Conservation (phyloP, 1,140 invertebrate species). For the Calosoma granatense region DNA sequence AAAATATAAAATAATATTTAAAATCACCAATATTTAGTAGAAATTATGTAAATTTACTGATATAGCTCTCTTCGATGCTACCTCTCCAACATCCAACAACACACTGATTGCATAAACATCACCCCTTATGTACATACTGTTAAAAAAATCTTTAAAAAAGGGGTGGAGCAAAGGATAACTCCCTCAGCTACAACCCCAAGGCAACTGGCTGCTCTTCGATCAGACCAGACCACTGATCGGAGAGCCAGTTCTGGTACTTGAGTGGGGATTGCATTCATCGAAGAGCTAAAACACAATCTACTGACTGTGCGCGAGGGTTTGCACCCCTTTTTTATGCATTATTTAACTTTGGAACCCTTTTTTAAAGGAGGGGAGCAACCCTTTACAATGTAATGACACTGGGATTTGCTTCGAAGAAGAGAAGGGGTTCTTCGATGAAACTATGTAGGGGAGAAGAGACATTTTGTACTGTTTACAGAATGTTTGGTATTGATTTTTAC, state of each 20-base stretch:
- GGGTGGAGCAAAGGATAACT: background rate
- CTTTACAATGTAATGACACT: constrained; percentile 13
- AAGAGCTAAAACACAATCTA: background rate
- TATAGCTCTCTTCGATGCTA: background rate
- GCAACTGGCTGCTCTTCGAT: background rate
- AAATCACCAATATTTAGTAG: too few relatives aligned
- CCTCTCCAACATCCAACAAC: background rate
- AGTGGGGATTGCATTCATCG: background rate
- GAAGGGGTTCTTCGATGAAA: background rate
- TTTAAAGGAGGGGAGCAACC: constrained; percentile 20
- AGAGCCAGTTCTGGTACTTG: background rate
- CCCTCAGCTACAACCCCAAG: background rate
- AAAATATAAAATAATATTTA: too few relatives aligned
- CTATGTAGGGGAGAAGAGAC: too few relatives aligned
- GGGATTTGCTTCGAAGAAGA: background rate
- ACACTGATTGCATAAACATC: background rate
- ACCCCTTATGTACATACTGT: background rate
- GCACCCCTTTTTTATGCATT: constrained; percentile 18
- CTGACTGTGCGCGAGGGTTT: constrained; percentile 6
- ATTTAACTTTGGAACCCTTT: constrained; percentile 15
- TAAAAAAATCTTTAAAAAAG: background rate
- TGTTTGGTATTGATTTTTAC: too few relatives aligned
- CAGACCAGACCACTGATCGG: too few relatives aligned
- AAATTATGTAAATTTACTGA: too few relatives aligned
- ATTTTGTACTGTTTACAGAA: too few relatives aligned